Evolutionary conservation across 1,140 invertebrate species (phyloP), one percentile per base, ranked within the genome.

Genomic region (Sitobion miscanthi): DNA sequence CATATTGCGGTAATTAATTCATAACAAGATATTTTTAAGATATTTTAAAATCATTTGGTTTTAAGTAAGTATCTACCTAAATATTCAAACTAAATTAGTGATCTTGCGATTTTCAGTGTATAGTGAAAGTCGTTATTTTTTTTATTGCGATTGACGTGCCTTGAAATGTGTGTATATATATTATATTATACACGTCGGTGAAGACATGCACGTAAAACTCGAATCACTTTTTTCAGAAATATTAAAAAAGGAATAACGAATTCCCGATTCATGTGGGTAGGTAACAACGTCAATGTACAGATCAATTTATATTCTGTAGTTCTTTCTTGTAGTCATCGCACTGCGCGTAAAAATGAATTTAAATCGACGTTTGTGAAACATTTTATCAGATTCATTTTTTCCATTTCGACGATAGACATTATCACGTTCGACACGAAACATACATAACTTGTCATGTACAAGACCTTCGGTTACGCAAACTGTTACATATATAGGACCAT

Each of bases 321-420:
- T 77, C 62, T n/a, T 77, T n/a, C n/a, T n/a, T 77, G 62, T 77
- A 77, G 30, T 77, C 62, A n/a, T 69, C 30, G 5, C 1, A n/a
- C 11, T 77, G 14, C n/a, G 62, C 21, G 5, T 77, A 17, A 77
- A 77, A 77, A n/a, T 77, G 30, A 77, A 77, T 77, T 77, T 77
- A 77, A 77, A 77, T 35, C 62, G 62, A 77, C 62, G n/a, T 77
- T n/a, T 77, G 30, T 77, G 62, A 77, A n/a, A 77, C 62, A 77
- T 77, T 77, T 77, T 77, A 77, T 77, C 14, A 7, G 30, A 77
- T 77, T 77, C 30, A 77, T 77, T 77, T 77, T 69, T 77, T 77
- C 25, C 62, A 77, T 77, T 77, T 77, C 62, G n/a, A 35, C 0
- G 62, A 77, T 77, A 77, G 11, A 77, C n/a, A 69, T 69, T 77